Percentiles rank a stretch among this genome's conserved stretches.
Conservation (phyloP, 1,140 invertebrate genomes). For the Leguminivora glycinivorella region DNA sequence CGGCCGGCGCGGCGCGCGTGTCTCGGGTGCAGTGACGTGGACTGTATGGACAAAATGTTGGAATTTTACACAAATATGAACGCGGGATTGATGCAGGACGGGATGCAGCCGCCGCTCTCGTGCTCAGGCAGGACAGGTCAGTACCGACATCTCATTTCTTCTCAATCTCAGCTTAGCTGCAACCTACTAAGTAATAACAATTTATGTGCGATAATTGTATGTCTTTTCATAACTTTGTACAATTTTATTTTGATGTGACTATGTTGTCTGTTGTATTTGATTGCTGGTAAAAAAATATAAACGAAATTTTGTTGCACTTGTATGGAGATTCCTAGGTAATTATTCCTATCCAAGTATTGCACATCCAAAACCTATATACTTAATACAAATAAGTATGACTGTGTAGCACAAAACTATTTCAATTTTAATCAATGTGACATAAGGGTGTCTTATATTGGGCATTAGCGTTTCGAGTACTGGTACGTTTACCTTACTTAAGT, state of each 20-base stretch:
- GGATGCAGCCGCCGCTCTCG: slow-evolving; percentile 71
- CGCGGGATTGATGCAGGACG: slow-evolving; percentile 77
- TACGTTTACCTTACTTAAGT: too few species aligned
- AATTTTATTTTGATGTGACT: too few species aligned
- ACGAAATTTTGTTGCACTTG: too few species aligned
- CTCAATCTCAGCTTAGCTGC: neutral
- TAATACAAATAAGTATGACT: neutral
- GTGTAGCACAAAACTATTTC: too few species aligned
- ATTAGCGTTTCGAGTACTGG: too few species aligned
- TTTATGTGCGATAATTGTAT: neutral
- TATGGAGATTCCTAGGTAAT: neutral
- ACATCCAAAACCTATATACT: neutral
- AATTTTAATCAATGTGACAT: too few species aligned
- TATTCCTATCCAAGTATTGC: neutral
- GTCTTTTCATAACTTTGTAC: too few species aligned
- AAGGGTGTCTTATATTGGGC: too few species aligned
- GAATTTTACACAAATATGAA: slow-evolving; percentile 75
- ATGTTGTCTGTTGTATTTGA: too few species aligned
- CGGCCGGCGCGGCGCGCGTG: slow-evolving; percentile 45
- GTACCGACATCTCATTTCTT: slow-evolving; percentile 30
- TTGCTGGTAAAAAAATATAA: too few species aligned
- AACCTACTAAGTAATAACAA: too few species aligned
- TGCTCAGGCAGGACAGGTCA: slow-evolving; percentile 78
- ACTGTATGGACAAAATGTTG: slow-evolving; percentile 64
- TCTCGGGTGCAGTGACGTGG: slow-evolving; percentile 44